Base-by-base conservation (phyloP, 37 sponge, comb jelly and placozoan genomes). In the Ephydatia muelleri region DNA sequence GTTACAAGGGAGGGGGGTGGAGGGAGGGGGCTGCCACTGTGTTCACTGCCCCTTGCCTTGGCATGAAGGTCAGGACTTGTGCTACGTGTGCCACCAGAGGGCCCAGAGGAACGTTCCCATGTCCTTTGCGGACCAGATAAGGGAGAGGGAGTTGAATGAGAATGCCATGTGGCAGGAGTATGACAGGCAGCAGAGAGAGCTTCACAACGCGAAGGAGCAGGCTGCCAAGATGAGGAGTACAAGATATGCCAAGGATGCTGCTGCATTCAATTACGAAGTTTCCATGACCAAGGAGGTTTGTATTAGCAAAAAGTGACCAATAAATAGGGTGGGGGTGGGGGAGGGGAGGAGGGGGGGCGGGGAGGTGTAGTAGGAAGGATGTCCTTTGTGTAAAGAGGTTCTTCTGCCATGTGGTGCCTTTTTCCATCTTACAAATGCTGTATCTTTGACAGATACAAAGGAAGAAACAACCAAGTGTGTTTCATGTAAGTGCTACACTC, bases 31-130 rank as follows among this genome's bases (percentile, higher is more conserved):
- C 6, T 43, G 43, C 6, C 43, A 43, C 3, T 43, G 43, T 43
- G 43, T 9, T n/a, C n/a, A n/a, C n/a, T n/a, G 43, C 3, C 6
- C 6, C 43, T 43, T 43, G 6, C 43, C 6, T 43, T 43, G 3
- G 43, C 6, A 43, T 37, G 76, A 78, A 34, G 92, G 97, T 2
- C 94, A 93, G 84, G 90, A 94, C 73, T 76, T 93, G 67, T 96
- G 97, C 72, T 96, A 96, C 57, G 35, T 94, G 68, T 96, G 97
- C 67, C 94, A 93, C 76, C 97, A 96, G 92, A 70, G 94, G 25
- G 90, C 37, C 5, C 49, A 78, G 49, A 71, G 81, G 30, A 96
- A 96, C 80, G 67, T 94, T 12, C 88, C 90, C 14, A 79, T 96
- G 2, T 89, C 89, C 73, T 75, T 86, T 31, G 39, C 87, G 12